phyloP scores from a whole-genome alignment of 2,797 vertebrate genomes.

The Helarctos malayanus region DNA sequence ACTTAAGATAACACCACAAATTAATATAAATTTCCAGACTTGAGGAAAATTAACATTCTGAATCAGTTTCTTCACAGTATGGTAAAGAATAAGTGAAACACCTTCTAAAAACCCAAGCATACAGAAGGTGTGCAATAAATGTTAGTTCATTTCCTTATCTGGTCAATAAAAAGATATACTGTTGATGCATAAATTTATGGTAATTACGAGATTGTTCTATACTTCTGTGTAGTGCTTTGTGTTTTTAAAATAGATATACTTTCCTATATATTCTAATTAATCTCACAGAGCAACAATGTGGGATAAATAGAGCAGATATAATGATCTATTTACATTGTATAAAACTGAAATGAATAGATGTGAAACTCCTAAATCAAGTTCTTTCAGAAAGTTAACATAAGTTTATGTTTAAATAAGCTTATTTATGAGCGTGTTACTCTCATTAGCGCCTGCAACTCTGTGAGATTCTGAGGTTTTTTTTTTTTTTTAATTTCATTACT shows the following conservation, averaged over 20 bases:
- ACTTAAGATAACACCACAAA: background rate
- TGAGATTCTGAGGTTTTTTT: background rate
- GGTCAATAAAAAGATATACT: background rate
- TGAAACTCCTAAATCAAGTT: constrained; percentile 4
- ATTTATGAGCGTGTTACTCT: background rate
- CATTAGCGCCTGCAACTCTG: background rate
- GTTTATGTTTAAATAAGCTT: constrained; percentile 16
- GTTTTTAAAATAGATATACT: background rate
- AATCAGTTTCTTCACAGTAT: background rate
- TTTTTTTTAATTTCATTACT: constrained; percentile 13
- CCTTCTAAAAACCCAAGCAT: background rate
- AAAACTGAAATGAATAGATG: constrained; percentile 7
- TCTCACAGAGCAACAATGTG: background rate
- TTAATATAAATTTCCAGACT: background rate
- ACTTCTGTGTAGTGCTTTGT: background rate
- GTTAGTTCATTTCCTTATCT: constrained; percentile 34
- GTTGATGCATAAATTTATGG: background rate
- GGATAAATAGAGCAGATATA: background rate
- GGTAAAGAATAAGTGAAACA: background rate
- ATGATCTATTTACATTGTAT: constrained; percentile 7
- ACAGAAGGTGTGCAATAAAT: background rate
- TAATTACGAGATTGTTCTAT: constrained; percentile 9
- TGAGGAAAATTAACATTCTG: constrained; percentile 19
- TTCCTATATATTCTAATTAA: constrained; percentile 24
- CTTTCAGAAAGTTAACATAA: background rate